These are phyloP conservation scores for Stictonetta naevosa DNA, from an alignment of 2,113 vertebrate species.

Conservation along the genomic window DNA sequence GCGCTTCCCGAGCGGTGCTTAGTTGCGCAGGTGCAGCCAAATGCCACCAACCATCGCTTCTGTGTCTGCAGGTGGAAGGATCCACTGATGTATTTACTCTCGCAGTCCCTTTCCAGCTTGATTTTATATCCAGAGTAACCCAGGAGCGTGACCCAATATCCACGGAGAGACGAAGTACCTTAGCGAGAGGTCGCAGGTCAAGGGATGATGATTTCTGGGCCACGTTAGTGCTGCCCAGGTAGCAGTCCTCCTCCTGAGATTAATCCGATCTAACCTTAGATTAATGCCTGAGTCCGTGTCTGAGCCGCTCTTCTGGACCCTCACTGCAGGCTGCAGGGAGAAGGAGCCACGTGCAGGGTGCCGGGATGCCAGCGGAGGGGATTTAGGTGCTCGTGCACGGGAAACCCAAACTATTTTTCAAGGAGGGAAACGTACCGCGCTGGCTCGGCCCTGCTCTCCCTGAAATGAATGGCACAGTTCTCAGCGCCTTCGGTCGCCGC, in stretches of 20 bases:
- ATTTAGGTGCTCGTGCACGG: not conserved
- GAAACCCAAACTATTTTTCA: not conserved
- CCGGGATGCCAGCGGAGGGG: not conserved
- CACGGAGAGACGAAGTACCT: not conserved
- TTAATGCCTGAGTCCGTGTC: not conserved
- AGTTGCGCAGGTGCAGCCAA: rapidly evolving
- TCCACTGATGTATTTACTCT: not conserved
- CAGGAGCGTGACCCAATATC: not conserved
- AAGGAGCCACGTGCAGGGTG: not conserved
- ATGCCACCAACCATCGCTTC: not conserved
- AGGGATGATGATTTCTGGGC: too few relatives aligned
- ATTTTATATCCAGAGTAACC: not conserved
- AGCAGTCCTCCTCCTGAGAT: not conserved
- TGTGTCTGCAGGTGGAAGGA: not conserved
- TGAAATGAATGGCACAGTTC: not conserved
- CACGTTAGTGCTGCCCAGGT: too few relatives aligned
- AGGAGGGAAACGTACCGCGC: rapidly evolving
- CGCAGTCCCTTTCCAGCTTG: not conserved
- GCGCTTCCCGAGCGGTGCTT: conserved; percentile 78
- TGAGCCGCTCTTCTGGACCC: not conserved
- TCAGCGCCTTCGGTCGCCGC: rapidly evolving
- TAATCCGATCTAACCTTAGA: not conserved
- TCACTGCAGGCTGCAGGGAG: not conserved
- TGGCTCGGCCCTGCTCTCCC: not conserved
- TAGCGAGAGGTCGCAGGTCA: not conserved